Evolutionary conservation across 2,113 vertebrate genomes (phyloP).

Genomic region (Pongo abelii): DNA sequence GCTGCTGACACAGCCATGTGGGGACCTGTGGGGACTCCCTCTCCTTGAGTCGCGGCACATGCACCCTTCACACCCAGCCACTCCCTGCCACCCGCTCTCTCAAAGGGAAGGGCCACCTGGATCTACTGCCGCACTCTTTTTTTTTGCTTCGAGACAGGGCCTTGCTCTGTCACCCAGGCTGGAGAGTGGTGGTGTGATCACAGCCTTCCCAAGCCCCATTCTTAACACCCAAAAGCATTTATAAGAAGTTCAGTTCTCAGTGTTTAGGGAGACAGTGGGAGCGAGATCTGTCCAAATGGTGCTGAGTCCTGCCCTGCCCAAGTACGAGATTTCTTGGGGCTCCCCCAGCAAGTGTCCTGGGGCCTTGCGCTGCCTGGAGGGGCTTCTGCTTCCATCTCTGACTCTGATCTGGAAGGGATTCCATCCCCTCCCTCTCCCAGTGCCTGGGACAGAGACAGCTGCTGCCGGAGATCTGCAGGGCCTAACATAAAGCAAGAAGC

Average conservation of each 20-base stretch:
- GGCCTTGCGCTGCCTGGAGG: rapidly evolving
- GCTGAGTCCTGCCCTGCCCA: neutral
- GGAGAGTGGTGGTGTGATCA: no score
- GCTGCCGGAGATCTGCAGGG: neutral
- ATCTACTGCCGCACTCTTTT: rapidly evolving
- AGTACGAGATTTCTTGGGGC: neutral
- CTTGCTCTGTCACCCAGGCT: no score
- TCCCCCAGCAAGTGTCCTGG: neutral
- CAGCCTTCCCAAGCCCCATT: no score
- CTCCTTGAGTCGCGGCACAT: rapidly evolving
- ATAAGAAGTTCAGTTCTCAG: neutral
- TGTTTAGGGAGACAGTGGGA: rapidly evolving
- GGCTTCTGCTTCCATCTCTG: no score
- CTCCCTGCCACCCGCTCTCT: rapidly evolving
- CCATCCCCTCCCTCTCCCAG: neutral
- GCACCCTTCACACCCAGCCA: rapidly evolving
- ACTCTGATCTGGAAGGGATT: neutral
- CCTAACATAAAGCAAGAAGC: neutral
- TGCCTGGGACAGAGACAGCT: neutral
- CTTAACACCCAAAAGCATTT: neutral
- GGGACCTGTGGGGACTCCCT: neutral
- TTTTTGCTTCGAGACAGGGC: no score
- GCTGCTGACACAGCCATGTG: neutral
- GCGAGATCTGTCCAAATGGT: neutral
- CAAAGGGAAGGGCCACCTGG: neutral